These are phyloP conservation scores for Cyprinodon brontotheroides DNA, from an alignment of 2,113 vertebrate species.

Conservation along the genomic window DNA sequence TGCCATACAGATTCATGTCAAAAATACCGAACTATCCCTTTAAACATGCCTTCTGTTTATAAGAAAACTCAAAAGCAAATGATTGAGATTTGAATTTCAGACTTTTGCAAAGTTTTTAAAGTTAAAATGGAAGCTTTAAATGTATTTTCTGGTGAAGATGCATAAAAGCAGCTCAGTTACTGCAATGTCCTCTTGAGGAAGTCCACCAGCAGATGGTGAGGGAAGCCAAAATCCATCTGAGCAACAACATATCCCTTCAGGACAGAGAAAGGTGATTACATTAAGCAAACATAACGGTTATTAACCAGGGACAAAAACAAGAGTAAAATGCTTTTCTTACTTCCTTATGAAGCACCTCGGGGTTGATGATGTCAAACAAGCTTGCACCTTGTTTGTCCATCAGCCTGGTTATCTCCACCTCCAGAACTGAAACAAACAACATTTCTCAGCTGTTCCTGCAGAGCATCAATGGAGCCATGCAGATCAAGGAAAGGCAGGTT, in stretches of 20 bases:
- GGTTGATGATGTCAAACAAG: constrained; percentile 82
- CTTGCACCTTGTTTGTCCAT: constrained; percentile 82
- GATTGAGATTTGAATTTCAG: no score
- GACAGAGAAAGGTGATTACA: not conserved
- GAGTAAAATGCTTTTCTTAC: constrained; percentile 59
- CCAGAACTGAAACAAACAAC: constrained; percentile 74
- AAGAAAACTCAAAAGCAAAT: not conserved
- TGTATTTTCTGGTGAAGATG: not conserved
- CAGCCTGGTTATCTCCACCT: constrained; percentile 74
- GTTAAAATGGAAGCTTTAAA: not conserved
- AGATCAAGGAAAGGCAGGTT: no score
- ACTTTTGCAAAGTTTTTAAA: not conserved
- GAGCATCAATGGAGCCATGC: not conserved
- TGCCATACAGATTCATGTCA: no score
- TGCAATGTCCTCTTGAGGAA: constrained; percentile 81
- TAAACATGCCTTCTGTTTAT: not conserved
- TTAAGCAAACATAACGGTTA: not conserved
- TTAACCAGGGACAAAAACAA: not conserved
- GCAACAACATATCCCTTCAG: constrained; percentile 81
- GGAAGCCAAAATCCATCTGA: constrained; percentile 87
- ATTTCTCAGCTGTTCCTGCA: not conserved
- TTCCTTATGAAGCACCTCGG: constrained; percentile 79
- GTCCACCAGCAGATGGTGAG: constrained; percentile 82
- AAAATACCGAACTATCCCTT: no score
- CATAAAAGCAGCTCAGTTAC: constrained; percentile 3